These are phyloP conservation scores for Arctia plantaginis DNA, from an alignment of 2,888 invertebrate genomes.

Conservation along the genomic window DNA sequence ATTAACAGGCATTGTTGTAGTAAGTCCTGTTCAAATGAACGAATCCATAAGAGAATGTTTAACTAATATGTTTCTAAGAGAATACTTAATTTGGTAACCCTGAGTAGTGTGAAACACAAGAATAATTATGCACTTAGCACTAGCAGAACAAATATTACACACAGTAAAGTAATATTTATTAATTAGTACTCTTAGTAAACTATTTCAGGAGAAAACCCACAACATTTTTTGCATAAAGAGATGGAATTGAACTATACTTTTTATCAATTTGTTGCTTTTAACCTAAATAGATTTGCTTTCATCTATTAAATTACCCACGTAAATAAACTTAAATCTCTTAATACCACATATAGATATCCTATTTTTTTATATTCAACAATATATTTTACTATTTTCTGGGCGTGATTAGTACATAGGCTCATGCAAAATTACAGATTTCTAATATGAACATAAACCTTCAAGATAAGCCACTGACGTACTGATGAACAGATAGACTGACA, in stretches of 20 bases:
- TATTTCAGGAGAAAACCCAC: neutral
- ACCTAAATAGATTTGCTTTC: neutral
- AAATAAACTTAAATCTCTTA: neutral
- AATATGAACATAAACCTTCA: too few species aligned
- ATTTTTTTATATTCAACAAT: too few species aligned
- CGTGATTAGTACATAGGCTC: too few species aligned
- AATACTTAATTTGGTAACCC: conserved; percentile 36
- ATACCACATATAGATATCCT: neutral
- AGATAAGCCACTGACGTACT: too few species aligned
- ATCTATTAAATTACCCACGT: neutral
- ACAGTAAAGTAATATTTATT: neutral
- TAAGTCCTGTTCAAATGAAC: neutral
- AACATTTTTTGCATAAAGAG: neutral
- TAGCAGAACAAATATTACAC: too few species aligned
- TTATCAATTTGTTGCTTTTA: neutral
- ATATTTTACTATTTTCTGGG: too few species aligned
- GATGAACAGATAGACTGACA: too few species aligned
- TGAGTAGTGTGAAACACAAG: neutral
- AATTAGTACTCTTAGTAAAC: neutral
- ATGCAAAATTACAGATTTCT: too few species aligned
- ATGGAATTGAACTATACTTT: too few species aligned
- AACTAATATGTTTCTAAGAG: conserved; percentile 38
- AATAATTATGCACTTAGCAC: neutral
- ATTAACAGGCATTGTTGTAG: neutral
- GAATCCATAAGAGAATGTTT: conserved; percentile 24